These are phyloP conservation scores for Egretta garzetta DNA, from an alignment of 2,113 vertebrate species.

Conservation along the genomic window DNA sequence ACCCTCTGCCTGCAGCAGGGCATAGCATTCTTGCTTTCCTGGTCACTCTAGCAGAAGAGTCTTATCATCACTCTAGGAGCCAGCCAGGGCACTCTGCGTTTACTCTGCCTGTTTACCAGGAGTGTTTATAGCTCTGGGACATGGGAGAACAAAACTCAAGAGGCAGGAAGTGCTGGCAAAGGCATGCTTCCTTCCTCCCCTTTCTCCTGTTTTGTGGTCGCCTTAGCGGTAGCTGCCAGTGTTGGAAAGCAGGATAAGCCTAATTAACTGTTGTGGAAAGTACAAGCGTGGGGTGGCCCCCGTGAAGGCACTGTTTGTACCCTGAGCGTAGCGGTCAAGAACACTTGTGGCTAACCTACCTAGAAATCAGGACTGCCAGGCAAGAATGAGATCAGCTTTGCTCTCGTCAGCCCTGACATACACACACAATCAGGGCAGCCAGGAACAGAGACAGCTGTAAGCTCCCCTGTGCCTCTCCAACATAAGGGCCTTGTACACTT, in stretches of 20 bases:
- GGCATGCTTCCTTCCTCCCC: conserved; percentile 14
- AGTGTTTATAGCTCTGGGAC: neutral
- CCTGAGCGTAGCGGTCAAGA: neutral
- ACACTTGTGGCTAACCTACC: neutral
- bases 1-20: neutral
- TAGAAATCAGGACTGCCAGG: neutral
- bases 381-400: neutral
- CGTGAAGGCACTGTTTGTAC: neutral
- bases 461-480: neutral
- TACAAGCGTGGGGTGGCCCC: neutral
- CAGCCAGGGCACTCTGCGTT: neutral
- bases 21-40: accelerated
- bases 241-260: neutral
- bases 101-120: neutral
- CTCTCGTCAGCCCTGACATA: neutral
- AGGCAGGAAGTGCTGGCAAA: conserved; percentile 20
- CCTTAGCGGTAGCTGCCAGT: neutral
- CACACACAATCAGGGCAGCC: neutral
- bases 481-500: neutral
- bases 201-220: neutral
- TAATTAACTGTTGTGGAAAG: neutral
- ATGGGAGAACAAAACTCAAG: neutral
- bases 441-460: neutral
- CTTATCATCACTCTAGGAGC: neutral
- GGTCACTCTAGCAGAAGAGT: neutral